phyloP scores from a whole-genome alignment of 2,113 vertebrate genomes.

The Struthio camelus region DNA sequence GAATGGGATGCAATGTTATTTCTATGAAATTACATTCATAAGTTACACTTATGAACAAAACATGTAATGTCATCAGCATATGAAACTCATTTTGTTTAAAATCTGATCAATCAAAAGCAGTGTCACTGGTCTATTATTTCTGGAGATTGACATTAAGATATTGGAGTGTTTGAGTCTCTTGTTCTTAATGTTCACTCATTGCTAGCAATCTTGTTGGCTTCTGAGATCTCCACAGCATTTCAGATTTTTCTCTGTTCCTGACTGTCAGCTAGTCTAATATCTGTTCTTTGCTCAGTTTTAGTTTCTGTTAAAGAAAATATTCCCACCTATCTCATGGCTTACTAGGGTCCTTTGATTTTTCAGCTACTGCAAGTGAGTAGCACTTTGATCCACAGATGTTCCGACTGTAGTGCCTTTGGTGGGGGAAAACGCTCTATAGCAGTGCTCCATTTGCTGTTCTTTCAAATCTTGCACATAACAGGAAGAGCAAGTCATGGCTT shows the following conservation, averaged over 20 bases:
- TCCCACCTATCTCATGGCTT: not conserved
- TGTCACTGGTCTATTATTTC: not conserved
- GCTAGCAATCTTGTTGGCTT: not conserved
- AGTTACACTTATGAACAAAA: not conserved
- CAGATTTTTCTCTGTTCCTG: not conserved
- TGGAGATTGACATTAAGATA: not conserved
- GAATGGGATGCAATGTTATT: not conserved
- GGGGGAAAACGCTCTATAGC: not conserved
- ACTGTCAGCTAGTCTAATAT: not conserved
- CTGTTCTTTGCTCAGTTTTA: not conserved
- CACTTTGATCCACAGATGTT: not conserved
- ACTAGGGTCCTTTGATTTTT: not conserved
- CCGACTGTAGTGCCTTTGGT: not conserved
- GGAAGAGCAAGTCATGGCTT: not conserved
- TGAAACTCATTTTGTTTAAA: not conserved
- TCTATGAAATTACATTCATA: not conserved
- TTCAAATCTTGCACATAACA: not conserved
- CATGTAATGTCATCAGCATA: not conserved
- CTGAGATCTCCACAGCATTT: not conserved
- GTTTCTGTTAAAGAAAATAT: not conserved
- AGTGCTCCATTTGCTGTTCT: not conserved
- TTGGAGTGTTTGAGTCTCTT: not conserved
- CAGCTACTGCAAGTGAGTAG: not conserved
- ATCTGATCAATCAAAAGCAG: fast-evolving
- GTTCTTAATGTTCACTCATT: not conserved